Conservation (phyloP, 2,888 invertebrate species). For the Nemurella pictetii region DNA sequence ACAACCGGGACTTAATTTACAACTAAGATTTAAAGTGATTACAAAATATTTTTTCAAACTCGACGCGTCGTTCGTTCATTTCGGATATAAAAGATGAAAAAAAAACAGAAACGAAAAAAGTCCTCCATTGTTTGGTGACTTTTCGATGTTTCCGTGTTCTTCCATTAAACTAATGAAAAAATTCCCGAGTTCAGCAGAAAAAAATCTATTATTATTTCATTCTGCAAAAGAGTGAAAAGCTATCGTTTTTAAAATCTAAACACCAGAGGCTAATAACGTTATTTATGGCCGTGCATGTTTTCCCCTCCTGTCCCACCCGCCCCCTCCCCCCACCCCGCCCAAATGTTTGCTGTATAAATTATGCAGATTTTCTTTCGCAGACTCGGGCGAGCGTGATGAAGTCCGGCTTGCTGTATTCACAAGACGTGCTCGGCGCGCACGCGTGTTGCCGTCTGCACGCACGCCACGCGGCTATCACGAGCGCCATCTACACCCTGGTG, state of each 20-base stretch:
- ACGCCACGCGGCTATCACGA: conserved; percentile 72
- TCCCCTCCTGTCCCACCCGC: no score
- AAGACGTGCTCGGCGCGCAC: conserved; percentile 42
- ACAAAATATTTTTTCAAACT: no score
- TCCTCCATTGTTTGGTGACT: background rate
- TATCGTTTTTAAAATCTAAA: background rate
- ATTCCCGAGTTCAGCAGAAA: background rate
- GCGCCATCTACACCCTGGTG: conserved; percentile 74
- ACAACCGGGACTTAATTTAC: no score
- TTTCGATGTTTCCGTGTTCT: background rate
- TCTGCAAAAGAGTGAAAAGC: background rate
- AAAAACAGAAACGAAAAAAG: background rate
- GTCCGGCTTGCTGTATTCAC: conserved; percentile 43
- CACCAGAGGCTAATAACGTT: background rate
- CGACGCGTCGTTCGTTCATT: no score
- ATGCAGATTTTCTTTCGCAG: background rate
- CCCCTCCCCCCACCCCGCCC: no score
- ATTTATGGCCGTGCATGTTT: background rate
- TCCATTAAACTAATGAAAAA: background rate
- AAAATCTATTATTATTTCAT: background rate
- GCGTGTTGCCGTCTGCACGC: conserved; percentile 68
- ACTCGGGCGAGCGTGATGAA: conserved; percentile 35
- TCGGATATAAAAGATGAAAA: background rate
- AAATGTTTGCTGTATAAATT: background rate
- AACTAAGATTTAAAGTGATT: no score